A percentile compares a stretch with the other conserved stretches of the same genome.
phyloP scores from a whole-genome alignment of 1,140 invertebrate species.

The Mya arenaria region DNA sequence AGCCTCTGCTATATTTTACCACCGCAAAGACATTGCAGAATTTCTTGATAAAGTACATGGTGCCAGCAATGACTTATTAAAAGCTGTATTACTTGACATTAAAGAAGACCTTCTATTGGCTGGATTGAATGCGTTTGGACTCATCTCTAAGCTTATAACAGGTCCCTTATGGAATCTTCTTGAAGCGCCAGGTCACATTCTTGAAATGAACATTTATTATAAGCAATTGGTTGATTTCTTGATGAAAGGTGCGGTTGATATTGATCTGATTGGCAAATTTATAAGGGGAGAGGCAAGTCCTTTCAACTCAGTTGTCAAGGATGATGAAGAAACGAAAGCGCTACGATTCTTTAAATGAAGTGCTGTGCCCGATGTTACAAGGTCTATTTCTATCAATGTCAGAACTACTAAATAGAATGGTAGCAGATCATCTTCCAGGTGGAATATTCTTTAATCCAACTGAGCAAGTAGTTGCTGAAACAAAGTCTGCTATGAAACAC shows the following conservation, averaged over 20 bases:
- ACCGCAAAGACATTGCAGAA: background rate
- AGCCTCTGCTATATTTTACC: slow-evolving; percentile 19
- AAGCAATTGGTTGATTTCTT: slow-evolving; percentile 8
- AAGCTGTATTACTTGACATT: slow-evolving; percentile 47
- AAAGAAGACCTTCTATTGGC: slow-evolving; percentile 44
- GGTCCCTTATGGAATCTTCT: slow-evolving; percentile 52
- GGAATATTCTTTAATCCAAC: slow-evolving; percentile 25
- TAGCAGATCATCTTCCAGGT: slow-evolving; percentile 22
- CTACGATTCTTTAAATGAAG: slow-evolving; percentile 38
- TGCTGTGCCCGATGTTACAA: slow-evolving; percentile 19
- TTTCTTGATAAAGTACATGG: slow-evolving; percentile 23
- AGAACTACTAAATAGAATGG: slow-evolving; percentile 11
- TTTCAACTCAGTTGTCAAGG: slow-evolving; percentile 25
- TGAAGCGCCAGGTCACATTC: slow-evolving; percentile 31
- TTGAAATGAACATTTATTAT: slow-evolving; percentile 34
- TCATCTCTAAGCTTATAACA: slow-evolving; percentile 55
- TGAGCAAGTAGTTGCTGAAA: slow-evolving; percentile 10
- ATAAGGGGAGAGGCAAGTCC: slow-evolving; percentile 30
- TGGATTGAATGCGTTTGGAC: slow-evolving; percentile 51
- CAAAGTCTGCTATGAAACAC: slow-evolving; percentile 39
- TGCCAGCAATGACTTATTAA: slow-evolving; percentile 10
- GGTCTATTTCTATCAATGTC: slow-evolving; percentile 32
- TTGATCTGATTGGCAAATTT: slow-evolving; percentile 5
- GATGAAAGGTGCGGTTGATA: background rate
- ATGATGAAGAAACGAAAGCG: background rate